phyloP scores from a whole-genome alignment of 2,113 vertebrate genomes.

The Otocyon megalotis region DNA sequence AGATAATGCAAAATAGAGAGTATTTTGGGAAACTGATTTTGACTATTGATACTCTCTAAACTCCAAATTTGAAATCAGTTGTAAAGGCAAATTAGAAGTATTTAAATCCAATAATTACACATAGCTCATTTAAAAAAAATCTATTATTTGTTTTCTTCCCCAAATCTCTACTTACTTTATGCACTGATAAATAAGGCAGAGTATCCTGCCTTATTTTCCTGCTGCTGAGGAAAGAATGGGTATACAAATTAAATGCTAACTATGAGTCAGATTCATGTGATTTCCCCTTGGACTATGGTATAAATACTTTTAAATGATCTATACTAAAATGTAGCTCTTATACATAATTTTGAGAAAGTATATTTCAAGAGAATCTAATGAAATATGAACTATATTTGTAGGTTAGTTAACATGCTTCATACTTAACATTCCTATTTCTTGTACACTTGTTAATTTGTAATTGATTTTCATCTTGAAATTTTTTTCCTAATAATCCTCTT shows the following conservation, averaged over 20 bases:
- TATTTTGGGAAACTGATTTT: background rate
- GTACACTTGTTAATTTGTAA: background rate
- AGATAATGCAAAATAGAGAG: background rate
- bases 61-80: background rate
- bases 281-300: background rate
- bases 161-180: background rate
- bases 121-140: background rate
- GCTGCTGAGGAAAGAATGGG: background rate
- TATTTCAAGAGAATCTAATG: constrained; percentile 1
- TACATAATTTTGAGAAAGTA: background rate
- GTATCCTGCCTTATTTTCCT: background rate
- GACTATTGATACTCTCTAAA: background rate
- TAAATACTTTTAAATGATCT: background rate
- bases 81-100: background rate
- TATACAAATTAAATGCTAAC: background rate
- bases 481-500: background rate
- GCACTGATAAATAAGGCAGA: background rate
- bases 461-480: constrained; percentile 24
- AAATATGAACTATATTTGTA: background rate
- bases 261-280: background rate
- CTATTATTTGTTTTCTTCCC: background rate
- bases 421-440: background rate
- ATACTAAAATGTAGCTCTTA: background rate
- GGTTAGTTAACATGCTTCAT: background rate
- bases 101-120: background rate